These are phyloP conservation scores for Limonius californicus DNA, from an alignment of 1,140 invertebrate genomes.

Conservation along the genomic window DNA sequence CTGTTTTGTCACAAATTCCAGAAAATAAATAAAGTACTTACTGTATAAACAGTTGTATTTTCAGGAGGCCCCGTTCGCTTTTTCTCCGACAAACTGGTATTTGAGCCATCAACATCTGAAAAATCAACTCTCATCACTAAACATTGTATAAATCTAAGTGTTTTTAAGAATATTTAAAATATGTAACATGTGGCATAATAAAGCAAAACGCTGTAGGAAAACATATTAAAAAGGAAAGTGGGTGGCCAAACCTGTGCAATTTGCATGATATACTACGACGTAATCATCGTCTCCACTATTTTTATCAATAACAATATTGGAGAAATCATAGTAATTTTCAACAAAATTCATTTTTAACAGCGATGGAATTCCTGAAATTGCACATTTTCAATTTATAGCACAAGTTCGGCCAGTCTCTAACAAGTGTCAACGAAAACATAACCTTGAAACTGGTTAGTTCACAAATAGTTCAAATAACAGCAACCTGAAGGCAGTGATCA, in stretches of 20 bases:
- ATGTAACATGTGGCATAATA: too few species aligned
- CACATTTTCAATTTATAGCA: too few species aligned
- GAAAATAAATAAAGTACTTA: slow-evolving; percentile 42
- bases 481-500: too few species aligned
- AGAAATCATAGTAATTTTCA: background rate
- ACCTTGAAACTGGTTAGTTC: too few species aligned
- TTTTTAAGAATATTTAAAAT: too few species aligned
- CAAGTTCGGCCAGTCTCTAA: too few species aligned
- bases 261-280: slow-evolving; percentile 36
- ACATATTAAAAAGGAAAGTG: background rate
- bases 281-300: slow-evolving; percentile 27
- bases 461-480: too few species aligned
- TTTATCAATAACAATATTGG: background rate
- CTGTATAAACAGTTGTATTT: slow-evolving; percentile 63
- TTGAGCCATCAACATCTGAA: slow-evolving; percentile 56
- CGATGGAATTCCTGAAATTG: too few species aligned
- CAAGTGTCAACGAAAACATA: too few species aligned
- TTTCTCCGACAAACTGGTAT: slow-evolving; percentile 49
- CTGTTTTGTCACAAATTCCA: too few species aligned
- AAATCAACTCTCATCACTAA: slow-evolving; percentile 35
- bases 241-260: slow-evolving; percentile 19
- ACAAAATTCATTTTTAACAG: background rate
- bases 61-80: slow-evolving; percentile 60
- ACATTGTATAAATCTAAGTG: background rate
- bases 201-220: too few species aligned